These are phyloP conservation scores for Formica exsecta DNA, from an alignment of 1,140 invertebrate genomes.

Conservation along the genomic window DNA sequence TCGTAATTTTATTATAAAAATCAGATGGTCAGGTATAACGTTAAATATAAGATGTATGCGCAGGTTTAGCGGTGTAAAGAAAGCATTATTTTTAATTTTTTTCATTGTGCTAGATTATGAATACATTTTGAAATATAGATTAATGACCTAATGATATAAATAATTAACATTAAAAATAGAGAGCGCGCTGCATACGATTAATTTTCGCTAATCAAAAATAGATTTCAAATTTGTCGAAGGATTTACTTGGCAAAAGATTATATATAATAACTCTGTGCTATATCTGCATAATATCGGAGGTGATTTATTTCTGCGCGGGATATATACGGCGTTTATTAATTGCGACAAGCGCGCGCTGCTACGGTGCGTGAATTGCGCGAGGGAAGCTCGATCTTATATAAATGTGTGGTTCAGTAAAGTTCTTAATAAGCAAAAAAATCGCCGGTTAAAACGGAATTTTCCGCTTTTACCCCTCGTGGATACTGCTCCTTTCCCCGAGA, in stretches of 20 bases:
- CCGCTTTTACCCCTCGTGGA: neutral
- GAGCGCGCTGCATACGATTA: neutral
- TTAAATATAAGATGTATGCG: neutral
- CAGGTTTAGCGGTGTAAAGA: no score
- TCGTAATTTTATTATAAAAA: neutral
- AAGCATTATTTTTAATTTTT: no score
- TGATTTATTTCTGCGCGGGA: slow-evolving; percentile 30
- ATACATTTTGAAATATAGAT: no score
- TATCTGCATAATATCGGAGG: slow-evolving; percentile 1
- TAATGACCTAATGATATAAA: no score
- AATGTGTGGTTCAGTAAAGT: slow-evolving; percentile 16
- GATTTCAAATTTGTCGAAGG: neutral
- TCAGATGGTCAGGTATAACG: neutral
- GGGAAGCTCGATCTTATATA: neutral
- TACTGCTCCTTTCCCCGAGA: neutral
- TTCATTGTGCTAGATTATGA: no score
- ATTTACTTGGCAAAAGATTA: slow-evolving; percentile 4
- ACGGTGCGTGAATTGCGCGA: slow-evolving; percentile 10
- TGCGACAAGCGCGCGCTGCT: slow-evolving; percentile 5
- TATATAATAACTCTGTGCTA: neutral
- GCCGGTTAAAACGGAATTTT: slow-evolving; percentile 15
- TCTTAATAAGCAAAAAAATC: slow-evolving; percentile 58
- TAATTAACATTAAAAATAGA: no score
- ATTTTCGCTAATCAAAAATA: neutral
- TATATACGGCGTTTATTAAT: slow-evolving; percentile 39